These are phyloP conservation scores for Galbula dea DNA, from an alignment of 2,113 vertebrate species.

Conservation along the genomic window DNA sequence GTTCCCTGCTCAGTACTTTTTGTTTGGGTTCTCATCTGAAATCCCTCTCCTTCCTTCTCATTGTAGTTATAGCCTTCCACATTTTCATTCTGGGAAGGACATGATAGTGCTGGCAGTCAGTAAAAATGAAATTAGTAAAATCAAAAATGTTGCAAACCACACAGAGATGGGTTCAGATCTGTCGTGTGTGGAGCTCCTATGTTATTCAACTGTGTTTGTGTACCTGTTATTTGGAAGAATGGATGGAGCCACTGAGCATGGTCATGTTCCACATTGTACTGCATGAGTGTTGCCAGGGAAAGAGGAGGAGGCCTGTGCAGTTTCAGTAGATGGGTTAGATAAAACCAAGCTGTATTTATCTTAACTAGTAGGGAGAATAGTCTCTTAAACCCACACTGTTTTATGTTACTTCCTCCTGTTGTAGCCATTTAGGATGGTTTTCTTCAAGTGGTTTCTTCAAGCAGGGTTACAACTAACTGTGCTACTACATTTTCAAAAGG, in stretches of 20 bases:
- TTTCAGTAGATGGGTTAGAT: not conserved
- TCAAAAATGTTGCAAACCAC: not conserved
- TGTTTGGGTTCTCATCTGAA: not conserved
- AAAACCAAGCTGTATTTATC: not conserved
- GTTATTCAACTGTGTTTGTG: fast-evolving
- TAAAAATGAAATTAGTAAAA: not conserved
- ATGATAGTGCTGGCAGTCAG: not conserved
- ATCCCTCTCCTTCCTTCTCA: not conserved
- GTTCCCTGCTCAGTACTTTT: not conserved
- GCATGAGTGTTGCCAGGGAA: not conserved
- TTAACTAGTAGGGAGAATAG: not conserved
- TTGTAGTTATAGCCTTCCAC: not conserved
- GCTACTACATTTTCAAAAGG: not conserved
- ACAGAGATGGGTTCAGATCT: not conserved
- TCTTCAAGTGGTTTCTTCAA: not conserved
- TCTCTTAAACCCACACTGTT: not conserved
- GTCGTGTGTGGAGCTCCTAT: not conserved
- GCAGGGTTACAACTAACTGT: not conserved
- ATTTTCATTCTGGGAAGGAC: not conserved
- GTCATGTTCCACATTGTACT: not conserved
- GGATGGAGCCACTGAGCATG: fast-evolving
- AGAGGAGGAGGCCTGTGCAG: not conserved
- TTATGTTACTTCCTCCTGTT: not conserved
- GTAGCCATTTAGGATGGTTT: not conserved
- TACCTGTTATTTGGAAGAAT: not conserved